A percentile compares a stretch with the other conserved stretches of the same genome.
Conservation (phyloP, 2,797 vertebrate species). For the Ctenopoma multispine region DNA sequence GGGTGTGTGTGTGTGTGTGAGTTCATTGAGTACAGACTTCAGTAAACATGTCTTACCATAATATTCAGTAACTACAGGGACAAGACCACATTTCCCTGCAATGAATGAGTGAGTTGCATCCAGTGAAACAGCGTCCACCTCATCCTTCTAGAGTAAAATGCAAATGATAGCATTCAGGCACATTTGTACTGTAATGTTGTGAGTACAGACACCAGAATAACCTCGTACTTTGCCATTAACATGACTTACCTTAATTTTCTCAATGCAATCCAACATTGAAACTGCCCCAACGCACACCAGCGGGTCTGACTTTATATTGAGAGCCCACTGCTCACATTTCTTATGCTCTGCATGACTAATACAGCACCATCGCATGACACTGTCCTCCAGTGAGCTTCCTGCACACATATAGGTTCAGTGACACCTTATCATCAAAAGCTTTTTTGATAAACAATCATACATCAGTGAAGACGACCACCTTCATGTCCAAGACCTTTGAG, state of each 20-base stretch:
- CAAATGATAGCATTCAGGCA: not conserved
- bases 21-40: not conserved
- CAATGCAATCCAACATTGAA: constrained; percentile 89
- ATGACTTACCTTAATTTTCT: constrained; percentile 89
- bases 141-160: constrained; percentile 84
- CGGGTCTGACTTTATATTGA: constrained; percentile 89
- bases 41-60: constrained; percentile 83
- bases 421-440: constrained; percentile 5
- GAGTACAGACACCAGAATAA: not conserved
- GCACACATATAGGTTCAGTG: constrained; percentile 18
- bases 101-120: constrained; percentile 91
- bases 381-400: constrained; percentile 93
- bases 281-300: constrained; percentile 89
- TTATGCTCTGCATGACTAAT: constrained; percentile 90
- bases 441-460: not conserved
- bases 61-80: constrained; percentile 91
- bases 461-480: constrained; percentile 78
- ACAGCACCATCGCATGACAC: constrained; percentile 94
- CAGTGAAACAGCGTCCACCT: constrained; percentile 91
- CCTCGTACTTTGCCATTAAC: not conserved
- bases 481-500: constrained; percentile 94
- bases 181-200: not conserved
- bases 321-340: constrained; percentile 93
- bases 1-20: not conserved
- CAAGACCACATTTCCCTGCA: constrained; percentile 90